Base-by-base conservation (phyloP, 2,888 invertebrate species). In the Rhimphoctona megacephalus region DNA sequence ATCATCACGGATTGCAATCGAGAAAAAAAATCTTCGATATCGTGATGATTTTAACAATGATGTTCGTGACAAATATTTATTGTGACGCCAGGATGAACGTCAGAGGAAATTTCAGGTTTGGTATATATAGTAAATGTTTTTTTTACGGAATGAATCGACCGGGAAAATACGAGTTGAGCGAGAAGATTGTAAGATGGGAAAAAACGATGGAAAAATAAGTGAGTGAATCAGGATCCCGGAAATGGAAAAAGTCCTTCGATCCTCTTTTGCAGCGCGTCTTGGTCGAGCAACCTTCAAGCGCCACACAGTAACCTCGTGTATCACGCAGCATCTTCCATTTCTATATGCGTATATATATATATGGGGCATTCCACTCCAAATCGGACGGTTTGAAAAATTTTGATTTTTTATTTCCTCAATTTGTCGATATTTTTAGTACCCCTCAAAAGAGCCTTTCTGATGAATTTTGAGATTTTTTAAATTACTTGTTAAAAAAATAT, bases 141-240 rank as follows among this genome's bases (percentile, higher is more conserved):
- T 52, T 43, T 64, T 36, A 8, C 57, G 39, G 30, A 76, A 85
- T 85, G 19, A 52, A 83, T 85, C 49, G 74, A 79, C 1, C 57
- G 80, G 66, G 72, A 49, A 76, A 79, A 87, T 77, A 72, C 49
- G 67, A 77, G 79, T 79, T 67, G 88, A 85, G 76, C 79, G 85
- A 73, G 66, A 43, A 76, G 54, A 77, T 77, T 33, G 30, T 19
- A 30, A 6, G n/a, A 67, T 74, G 77, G 73, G 76, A 74, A 82
- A 54, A 25, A 54, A 52, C 57, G 74, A 73, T 72, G 33, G 69
- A 78, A 86, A 81, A 84, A 54, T 30, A 76, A 66, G 77, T 33
- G 77, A 73, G 77, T 83, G 83, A 85, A 86, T 78, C 43, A 85
- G 85, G 80, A 87, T 83, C 81, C 84, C 83, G 83, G 87, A 88